A percentile compares a stretch with the other conserved stretches of the same genome.
phyloP scores from a whole-genome alignment of 1,140 invertebrate species.

The Lepidurus packardi region DNA sequence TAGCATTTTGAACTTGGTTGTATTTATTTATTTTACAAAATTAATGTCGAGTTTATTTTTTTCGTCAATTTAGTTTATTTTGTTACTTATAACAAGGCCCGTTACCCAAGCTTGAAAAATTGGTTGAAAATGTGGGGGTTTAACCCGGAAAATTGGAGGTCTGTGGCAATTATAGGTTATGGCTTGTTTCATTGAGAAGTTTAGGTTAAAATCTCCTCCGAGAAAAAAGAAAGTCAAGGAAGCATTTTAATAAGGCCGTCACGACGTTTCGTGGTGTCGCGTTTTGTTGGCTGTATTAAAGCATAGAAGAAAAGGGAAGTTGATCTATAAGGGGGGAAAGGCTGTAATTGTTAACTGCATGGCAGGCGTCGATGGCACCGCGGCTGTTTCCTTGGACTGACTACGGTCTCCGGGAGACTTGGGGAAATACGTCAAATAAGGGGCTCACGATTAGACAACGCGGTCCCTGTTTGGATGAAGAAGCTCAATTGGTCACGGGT shows the following conservation, averaged over 20 bases:
- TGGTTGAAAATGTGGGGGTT: not conserved
- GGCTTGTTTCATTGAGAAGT: not conserved
- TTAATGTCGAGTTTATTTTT: no score
- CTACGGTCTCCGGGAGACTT: not conserved
- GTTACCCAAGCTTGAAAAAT: no score
- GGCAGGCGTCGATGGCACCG: conserved; percentile 6
- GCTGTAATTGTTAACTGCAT: conserved; percentile 8
- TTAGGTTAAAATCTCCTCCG: not conserved
- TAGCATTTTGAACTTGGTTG: no score
- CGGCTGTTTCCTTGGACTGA: conserved; percentile 7
- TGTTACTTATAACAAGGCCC: no score
- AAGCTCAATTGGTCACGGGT: conserved; percentile 11
- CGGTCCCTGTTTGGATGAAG: conserved; percentile 3
- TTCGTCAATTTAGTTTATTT: no score
- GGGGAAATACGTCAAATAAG: conserved; percentile 21
- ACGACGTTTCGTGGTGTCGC: conserved; percentile 17
- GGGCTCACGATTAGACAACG: conserved; percentile 18
- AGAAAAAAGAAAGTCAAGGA: not conserved
- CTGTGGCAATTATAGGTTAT: not conserved
- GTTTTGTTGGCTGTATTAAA: not conserved
- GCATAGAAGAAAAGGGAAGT: conserved; percentile 15
- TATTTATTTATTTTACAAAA: no score
- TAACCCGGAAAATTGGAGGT: not conserved
- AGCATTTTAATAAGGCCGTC: conserved; percentile 21
- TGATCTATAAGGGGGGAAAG: conserved; percentile 2